Evolutionary conservation across 2,113 vertebrate species (phyloP).

Genomic region (Chamaetylas fuelleborni): DNA sequence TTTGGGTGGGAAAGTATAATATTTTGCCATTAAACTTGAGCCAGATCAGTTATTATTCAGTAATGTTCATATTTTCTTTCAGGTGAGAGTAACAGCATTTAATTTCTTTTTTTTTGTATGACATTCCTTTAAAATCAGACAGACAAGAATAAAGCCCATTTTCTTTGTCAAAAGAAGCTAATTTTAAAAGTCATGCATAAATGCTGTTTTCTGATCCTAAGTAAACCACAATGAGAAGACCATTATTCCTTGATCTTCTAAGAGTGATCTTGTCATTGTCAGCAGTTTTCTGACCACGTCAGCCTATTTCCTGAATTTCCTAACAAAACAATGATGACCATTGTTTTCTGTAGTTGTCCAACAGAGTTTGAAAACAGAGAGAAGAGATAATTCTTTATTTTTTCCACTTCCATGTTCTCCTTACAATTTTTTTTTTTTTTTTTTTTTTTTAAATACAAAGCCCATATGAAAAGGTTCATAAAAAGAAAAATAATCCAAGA

Average conservation of each 20-base stretch:
- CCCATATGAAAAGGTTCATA: neutral
- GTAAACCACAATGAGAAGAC: neutral
- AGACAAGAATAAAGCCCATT: neutral
- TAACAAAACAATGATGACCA: accelerated
- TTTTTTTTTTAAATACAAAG: neutral
- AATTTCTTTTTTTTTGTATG: neutral
- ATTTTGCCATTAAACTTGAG: neutral
- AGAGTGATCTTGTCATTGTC: neutral
- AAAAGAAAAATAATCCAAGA: neutral
- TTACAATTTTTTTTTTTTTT: neutral
- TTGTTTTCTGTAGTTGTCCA: neutral
- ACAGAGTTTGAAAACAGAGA: neutral
- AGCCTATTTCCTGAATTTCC: neutral
- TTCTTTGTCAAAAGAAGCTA: neutral
- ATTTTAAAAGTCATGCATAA: neutral
- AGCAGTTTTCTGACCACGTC: neutral
- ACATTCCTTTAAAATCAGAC: neutral
- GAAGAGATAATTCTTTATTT: neutral
- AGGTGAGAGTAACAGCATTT: neutral
- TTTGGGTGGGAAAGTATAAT: neutral
- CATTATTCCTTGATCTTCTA: neutral
- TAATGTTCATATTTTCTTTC: neutral
- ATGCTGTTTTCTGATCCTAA: neutral
- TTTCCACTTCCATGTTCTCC: accelerated
- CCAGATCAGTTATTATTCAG: neutral